These are phyloP conservation scores for Galbula dea DNA, from an alignment of 2,113 vertebrate genomes.

Conservation along the genomic window DNA sequence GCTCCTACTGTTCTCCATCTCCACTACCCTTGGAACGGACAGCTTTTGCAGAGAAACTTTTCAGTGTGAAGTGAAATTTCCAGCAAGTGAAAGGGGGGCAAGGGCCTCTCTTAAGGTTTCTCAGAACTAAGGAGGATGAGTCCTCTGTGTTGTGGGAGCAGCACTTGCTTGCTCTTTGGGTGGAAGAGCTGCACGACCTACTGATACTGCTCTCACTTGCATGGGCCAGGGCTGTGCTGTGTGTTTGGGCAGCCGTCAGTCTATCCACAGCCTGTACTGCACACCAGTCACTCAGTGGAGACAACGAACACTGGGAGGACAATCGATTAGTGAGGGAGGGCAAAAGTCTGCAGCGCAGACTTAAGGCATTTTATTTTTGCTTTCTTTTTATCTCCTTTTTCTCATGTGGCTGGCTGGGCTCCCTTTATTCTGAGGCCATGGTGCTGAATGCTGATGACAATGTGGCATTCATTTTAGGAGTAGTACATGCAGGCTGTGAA, in stretches of 20 bases:
- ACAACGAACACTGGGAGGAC: not conserved
- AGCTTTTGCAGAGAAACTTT: not conserved
- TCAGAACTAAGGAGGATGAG: not conserved
- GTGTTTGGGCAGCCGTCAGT: not conserved
- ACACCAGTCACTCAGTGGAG: not conserved
- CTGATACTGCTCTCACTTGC: not conserved
- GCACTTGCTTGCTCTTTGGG: not conserved
- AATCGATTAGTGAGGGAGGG: conserved; percentile 61
- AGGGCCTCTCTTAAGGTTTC: not conserved
- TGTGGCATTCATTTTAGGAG: conserved; percentile 20
- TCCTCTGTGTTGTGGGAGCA: not conserved
- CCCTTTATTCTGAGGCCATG: conserved; percentile 37
- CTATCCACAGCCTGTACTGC: not conserved
- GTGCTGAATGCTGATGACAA: conserved; percentile 76
- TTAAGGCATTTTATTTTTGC: conserved; percentile 74
- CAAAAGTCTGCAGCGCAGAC: conserved; percentile 63
- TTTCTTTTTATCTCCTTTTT: conserved; percentile 72
- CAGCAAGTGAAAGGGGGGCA: not conserved
- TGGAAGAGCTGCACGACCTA: not conserved
- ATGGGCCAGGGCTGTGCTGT: not conserved
- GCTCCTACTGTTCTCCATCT: not conserved
- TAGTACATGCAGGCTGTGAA: not conserved
- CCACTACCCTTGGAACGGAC: not conserved
- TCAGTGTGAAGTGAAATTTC: not conserved
- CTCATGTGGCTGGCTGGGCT: conserved; percentile 55